A percentile compares a stretch with the other conserved stretches of the same genome.
Conservation (phyloP, 2,113 vertebrate species). For the Neogobius melanostomus region DNA sequence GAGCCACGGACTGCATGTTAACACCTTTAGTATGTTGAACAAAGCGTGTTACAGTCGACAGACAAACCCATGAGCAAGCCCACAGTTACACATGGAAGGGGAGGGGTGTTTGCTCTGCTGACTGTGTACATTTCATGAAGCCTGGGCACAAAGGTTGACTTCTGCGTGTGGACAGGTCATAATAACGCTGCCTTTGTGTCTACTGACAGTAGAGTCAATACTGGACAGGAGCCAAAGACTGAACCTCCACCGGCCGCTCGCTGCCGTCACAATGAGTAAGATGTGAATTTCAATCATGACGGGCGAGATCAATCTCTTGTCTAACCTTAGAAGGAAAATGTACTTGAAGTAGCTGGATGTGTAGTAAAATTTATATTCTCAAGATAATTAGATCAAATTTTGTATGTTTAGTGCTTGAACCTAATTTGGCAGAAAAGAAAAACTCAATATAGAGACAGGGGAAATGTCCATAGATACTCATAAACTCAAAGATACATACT, state of each 20-base stretch:
- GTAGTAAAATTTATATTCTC: not conserved
- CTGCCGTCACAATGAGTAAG: slow-evolving; percentile 29
- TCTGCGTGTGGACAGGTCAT: slow-evolving; percentile 33
- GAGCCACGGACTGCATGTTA: not conserved
- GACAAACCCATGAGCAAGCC: not conserved
- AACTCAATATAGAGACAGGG: too few relatives aligned
- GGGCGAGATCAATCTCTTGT: not conserved
- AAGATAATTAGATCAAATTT: not conserved
- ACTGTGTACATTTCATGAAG: not conserved
- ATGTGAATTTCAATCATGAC: not conserved
- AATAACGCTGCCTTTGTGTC: slow-evolving; percentile 44
- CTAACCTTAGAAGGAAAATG: not conserved
- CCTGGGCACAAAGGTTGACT: slow-evolving; percentile 1
- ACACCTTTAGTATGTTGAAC: slow-evolving; percentile 1
- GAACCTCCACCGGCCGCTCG: slow-evolving; percentile 34
- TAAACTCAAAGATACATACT: too few relatives aligned
- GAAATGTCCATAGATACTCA: too few relatives aligned
- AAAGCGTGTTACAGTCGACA: slow-evolving; percentile 13
- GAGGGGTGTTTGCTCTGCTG: not conserved
- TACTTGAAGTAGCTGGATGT: not conserved
- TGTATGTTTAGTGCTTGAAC: not conserved
- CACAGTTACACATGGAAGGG: too few relatives aligned
- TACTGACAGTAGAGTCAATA: slow-evolving; percentile 49
- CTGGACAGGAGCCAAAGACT: slow-evolving; percentile 24
- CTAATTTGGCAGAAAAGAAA: too few relatives aligned